These are phyloP conservation scores for Varecia variegata DNA, from an alignment of 2,797 vertebrate species.

Conservation along the genomic window DNA sequence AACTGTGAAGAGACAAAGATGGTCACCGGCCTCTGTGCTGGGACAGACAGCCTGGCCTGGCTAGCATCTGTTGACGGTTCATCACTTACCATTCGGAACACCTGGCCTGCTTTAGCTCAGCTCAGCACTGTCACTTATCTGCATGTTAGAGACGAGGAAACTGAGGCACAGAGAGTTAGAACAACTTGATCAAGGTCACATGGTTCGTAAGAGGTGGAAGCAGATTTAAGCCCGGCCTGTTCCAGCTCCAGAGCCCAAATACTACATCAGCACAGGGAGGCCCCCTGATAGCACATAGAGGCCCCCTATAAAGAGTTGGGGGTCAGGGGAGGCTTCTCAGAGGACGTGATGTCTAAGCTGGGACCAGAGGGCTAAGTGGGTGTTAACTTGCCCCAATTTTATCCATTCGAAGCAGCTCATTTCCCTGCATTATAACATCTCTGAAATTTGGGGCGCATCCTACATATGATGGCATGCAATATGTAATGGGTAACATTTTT, in stretches of 20 bases:
- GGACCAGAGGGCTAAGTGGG: not conserved
- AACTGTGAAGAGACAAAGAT: not conserved
- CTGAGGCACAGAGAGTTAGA: not conserved
- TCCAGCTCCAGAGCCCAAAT: not conserved
- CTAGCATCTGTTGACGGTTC: too few relatives aligned
- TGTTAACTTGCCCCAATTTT: not conserved
- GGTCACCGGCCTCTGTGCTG: not conserved
- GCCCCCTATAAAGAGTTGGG: fast-evolving
- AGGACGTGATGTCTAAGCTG: not conserved
- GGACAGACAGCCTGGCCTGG: fast-evolving
- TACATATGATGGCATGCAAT: too few relatives aligned
- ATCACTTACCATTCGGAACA: not conserved
- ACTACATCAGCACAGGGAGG: not conserved
- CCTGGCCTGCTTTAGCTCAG: not conserved
- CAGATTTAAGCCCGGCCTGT: not conserved
- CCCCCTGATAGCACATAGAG: not conserved
- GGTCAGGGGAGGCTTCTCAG: not conserved
- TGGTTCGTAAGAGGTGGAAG: not conserved
- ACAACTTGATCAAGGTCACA: not conserved
- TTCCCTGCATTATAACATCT: too few relatives aligned
- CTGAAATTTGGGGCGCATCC: not conserved
- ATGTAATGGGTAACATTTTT: fast-evolving
- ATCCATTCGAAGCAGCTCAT: not conserved
- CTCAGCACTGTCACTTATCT: not conserved
- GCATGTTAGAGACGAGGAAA: not conserved